phyloP scores from a whole-genome alignment of 2,113 vertebrate genomes.

The Eupsittula cactorum region DNA sequence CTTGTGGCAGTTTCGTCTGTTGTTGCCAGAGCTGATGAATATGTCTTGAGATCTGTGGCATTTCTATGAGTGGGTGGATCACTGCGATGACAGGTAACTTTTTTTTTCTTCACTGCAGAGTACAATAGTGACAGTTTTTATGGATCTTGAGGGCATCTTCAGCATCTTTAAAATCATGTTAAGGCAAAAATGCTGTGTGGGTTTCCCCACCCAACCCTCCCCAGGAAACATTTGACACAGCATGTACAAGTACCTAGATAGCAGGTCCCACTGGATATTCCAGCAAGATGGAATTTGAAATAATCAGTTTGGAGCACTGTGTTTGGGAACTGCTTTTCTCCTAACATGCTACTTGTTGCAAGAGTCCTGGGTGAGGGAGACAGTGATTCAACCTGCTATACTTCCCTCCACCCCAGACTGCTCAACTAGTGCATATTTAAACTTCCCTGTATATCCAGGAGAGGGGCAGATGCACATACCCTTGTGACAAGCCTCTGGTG shows the following conservation, averaged over 20 bases:
- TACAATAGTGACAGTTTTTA: not conserved
- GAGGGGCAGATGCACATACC: fast-evolving
- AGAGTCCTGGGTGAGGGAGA: not conserved
- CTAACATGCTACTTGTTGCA: not conserved
- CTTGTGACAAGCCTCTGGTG: not conserved
- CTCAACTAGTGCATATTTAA: not conserved
- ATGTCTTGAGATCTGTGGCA: not conserved
- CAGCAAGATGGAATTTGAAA: not conserved
- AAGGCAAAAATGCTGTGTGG: not conserved
- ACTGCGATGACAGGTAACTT: not conserved
- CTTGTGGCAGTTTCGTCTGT: not conserved
- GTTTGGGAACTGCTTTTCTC: not conserved
- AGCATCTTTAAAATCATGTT: not conserved
- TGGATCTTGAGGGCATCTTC: not conserved
- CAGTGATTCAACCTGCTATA: not conserved
- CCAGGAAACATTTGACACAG: not conserved
- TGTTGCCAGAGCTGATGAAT: conserved; percentile 12
- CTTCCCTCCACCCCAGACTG: not conserved
- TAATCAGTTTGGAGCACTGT: fast-evolving
- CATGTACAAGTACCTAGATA: not conserved
- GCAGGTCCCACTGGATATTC: not conserved
- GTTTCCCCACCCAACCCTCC: not conserved
- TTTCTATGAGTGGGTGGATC: conserved; percentile 26
- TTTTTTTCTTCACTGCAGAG: not conserved
- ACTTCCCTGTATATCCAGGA: not conserved